Evolutionary conservation across 37 sponge, comb jelly and placozoan genomes (phyloP).

Genomic region (Aphrocallistes beatrix): DNA sequence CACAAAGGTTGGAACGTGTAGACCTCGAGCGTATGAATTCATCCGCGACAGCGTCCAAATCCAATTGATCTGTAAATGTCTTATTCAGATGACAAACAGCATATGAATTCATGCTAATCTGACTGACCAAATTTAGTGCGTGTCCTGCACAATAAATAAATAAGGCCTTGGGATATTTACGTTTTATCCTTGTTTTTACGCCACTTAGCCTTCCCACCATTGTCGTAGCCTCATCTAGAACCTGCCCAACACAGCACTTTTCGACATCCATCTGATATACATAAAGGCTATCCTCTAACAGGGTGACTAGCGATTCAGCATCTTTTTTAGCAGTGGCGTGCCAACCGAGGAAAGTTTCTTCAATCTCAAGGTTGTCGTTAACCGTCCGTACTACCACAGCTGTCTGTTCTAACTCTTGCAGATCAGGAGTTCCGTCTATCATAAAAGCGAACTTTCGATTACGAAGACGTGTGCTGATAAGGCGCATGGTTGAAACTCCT

Average conservation of each 20-base stretch:
- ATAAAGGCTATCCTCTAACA: neutral
- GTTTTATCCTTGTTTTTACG: constrained; percentile 8
- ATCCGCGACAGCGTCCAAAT: too few relatives aligned
- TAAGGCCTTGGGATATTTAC: neutral
- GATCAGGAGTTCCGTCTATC: neutral
- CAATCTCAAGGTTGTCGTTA: constrained; percentile 9
- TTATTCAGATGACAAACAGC: too few relatives aligned
- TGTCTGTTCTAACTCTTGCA: neutral
- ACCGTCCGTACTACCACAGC: neutral
- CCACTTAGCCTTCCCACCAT: constrained; percentile 1
- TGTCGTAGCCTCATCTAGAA: constrained; percentile 10
- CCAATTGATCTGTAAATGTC: too few relatives aligned
- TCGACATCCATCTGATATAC: constrained; percentile 1
- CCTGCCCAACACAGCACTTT: constrained; percentile 11
- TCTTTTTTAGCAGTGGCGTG: neutral
- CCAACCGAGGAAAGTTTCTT: constrained; percentile 5
- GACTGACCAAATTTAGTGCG: constrained; percentile 2
- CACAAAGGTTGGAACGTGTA: too few relatives aligned
- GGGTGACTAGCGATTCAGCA: neutral
- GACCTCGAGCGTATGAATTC: too few relatives aligned
- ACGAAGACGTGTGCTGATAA: constrained; percentile 3
- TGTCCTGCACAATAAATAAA: constrained; percentile 2
- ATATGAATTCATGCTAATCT: too few relatives aligned
- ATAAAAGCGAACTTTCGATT: neutral
- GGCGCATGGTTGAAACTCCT: neutral